Conservation (phyloP, 2,113 vertebrate genomes). For the Ailuropoda melanoleuca region DNA sequence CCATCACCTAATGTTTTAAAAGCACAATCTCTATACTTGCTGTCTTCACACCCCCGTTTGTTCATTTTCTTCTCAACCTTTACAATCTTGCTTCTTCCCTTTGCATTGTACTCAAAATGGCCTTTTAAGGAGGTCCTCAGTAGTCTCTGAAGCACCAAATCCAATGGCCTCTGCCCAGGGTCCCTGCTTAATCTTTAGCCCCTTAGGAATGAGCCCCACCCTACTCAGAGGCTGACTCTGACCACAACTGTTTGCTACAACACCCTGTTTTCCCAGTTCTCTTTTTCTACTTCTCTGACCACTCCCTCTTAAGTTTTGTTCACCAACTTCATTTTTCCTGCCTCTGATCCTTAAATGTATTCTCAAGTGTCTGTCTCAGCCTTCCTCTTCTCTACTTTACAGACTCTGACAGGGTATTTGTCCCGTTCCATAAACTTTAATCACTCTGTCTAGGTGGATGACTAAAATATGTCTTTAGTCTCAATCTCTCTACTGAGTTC, state of each 20-base stretch:
- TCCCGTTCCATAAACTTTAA: background rate
- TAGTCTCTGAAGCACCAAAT: background rate
- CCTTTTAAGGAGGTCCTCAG: background rate
- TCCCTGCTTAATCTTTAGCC: background rate
- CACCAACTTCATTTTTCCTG: background rate
- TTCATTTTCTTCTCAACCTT: background rate
- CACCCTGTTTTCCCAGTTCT: too few species aligned
- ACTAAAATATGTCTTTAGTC: background rate
- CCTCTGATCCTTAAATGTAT: background rate
- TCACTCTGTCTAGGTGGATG: background rate
- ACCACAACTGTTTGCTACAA: background rate
- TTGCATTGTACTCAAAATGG: too few species aligned
- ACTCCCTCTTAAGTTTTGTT: background rate
- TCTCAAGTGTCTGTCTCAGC: background rate
- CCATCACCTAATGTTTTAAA: background rate
- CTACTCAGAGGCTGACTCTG: background rate
- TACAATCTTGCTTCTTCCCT: background rate
- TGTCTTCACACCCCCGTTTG: background rate
- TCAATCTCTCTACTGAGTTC: constrained; percentile 1
- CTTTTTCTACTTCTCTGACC: background rate
- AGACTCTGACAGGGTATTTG: background rate
- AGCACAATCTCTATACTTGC: background rate
- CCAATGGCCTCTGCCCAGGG: background rate
- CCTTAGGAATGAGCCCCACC: background rate
- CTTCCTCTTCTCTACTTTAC: background rate